A percentile compares a stretch with the other conserved stretches of the same genome.
Conservation (phyloP, 2,113 vertebrate genomes). For the Narcine bancroftii region DNA sequence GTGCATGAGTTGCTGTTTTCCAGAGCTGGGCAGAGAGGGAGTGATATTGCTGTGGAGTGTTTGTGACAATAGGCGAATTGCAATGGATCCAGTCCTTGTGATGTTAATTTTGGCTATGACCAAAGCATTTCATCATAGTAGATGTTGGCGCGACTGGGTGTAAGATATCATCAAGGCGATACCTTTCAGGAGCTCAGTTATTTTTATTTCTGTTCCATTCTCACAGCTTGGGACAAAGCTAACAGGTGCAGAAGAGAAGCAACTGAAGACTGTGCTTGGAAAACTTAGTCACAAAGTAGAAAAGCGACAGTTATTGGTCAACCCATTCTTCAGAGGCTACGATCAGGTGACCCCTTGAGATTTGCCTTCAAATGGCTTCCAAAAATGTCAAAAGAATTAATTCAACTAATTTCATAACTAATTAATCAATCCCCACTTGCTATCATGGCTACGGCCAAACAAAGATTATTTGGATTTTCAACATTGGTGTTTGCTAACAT, state of each 20-base stretch:
- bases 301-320: slow-evolving; percentile 3
- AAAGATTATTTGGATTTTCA: neutral
- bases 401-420: neutral
- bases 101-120: too few species aligned
- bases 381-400: neutral
- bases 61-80: too few species aligned
- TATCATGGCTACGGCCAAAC: too few species aligned
- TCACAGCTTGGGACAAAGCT: neutral
- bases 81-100: too few species aligned
- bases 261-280: neutral
- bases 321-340: slow-evolving; percentile 19
- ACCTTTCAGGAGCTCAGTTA: neutral
- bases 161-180: neutral
- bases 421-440: neutral
- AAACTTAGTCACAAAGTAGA: neutral
- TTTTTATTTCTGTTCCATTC: neutral
- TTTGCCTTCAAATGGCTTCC: neutral
- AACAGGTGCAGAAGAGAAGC: neutral
- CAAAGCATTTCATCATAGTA: too few species aligned
- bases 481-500: neutral
- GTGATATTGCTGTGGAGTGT: too few species aligned
- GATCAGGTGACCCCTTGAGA: neutral
- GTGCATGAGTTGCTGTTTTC: too few species aligned
- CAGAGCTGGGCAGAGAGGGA: too few species aligned
- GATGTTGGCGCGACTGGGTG: too few species aligned